phyloP scores from a whole-genome alignment of 1,140 invertebrate genomes.

The Oreohelix idahoensis region DNA sequence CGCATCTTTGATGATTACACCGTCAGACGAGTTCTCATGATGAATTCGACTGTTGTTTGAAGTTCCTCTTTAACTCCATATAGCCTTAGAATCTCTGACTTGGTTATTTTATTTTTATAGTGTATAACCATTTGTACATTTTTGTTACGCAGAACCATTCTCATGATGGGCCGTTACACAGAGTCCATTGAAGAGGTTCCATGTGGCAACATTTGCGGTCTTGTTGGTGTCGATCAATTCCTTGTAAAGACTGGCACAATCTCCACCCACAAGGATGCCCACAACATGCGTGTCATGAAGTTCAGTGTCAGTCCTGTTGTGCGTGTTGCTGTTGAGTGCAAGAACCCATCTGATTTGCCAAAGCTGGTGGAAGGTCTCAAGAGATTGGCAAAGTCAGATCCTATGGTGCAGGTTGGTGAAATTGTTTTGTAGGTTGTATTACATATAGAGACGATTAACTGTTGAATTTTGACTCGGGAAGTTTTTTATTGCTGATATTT shows the following conservation, averaged over 20 bases:
- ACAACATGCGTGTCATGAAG: conserved; percentile 92
- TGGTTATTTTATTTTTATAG: no score
- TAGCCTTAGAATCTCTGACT: no score
- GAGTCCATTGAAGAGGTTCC: conserved; percentile 99
- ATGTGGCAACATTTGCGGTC: conserved; percentile 99
- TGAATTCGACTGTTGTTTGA: no score
- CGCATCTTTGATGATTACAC: no score
- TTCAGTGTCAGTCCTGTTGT: conserved; percentile 99
- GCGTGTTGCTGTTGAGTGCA: conserved; percentile 98
- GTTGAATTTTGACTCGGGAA: no score
- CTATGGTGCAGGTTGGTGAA: conserved; percentile 94
- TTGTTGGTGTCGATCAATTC: conserved; percentile 99
- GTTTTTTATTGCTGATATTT: no score
- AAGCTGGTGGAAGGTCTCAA: conserved; percentile 98
- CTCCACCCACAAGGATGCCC: conserved; percentile 98
- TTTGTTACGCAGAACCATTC: conserved; percentile 91
- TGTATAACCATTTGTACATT: no score
- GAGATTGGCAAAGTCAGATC: conserved; percentile 99
- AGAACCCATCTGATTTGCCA: conserved; percentile 98
- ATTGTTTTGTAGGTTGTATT: no score
- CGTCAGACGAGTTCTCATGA: no score
- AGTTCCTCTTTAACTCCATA: no score
- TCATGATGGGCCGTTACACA: conserved; percentile 99
- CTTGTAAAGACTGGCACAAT: conserved; percentile 99
- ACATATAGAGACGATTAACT: no score